Evolutionary conservation across 1,140 invertebrate genomes (phyloP).

Genomic region (Drosophila tsacasi): DNA sequence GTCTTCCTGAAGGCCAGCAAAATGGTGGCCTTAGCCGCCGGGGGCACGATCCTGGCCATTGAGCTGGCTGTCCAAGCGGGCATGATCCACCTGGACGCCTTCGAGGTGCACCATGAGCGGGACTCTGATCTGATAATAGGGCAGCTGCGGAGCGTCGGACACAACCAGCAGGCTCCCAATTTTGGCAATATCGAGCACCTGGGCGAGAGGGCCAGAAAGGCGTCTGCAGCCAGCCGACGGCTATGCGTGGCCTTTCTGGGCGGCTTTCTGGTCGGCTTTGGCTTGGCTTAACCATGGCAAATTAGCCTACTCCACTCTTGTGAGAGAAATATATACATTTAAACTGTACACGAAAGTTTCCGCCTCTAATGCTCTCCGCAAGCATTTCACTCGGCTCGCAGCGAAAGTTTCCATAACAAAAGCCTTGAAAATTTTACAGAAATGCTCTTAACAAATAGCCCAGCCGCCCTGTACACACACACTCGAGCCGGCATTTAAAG

Average conservation of each 20-base stretch:
- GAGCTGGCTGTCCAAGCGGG: constrained; percentile 40
- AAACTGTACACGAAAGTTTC: constrained; percentile 14
- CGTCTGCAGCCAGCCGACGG: constrained; percentile 27
- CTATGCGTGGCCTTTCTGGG: constrained; percentile 43
- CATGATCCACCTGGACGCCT: constrained; percentile 12
- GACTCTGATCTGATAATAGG: neutral
- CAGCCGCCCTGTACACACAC: constrained; percentile 3
- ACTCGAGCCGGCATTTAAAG: constrained; percentile 43
- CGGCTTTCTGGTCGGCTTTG: constrained; percentile 62
- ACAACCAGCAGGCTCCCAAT: neutral
- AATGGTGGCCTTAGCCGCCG: constrained; percentile 33
- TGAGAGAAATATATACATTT: constrained; percentile 17
- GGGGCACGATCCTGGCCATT: constrained; percentile 18
- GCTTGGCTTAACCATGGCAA: constrained; percentile 32
- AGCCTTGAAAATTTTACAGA: constrained; percentile 41
- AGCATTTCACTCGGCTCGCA: constrained; percentile 2
- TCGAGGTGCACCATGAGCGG: neutral
- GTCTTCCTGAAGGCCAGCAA: constrained; percentile 45
- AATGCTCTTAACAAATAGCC: constrained; percentile 57
- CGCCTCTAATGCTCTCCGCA: constrained; percentile 10
- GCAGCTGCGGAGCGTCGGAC: neutral
- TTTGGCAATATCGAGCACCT: neutral
- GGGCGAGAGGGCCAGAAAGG: neutral
- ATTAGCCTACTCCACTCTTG: neutral
- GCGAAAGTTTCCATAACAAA: constrained; percentile 42